Conservation (phyloP, 1,140 invertebrate genomes). For the Diachasma alloeum region DNA sequence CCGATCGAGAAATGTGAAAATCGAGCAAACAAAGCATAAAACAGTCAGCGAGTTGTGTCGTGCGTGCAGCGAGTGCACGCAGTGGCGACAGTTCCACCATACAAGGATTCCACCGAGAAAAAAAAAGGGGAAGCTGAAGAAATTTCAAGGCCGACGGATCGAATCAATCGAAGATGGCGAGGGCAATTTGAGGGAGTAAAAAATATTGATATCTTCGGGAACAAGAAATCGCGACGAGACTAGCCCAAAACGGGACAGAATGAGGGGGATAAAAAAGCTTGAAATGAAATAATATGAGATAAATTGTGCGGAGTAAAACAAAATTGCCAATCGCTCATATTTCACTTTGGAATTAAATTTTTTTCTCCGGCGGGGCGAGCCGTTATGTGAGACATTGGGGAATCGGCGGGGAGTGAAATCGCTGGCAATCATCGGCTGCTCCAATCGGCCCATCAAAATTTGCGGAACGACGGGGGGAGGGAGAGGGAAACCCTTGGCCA, state of each 20-base stretch:
- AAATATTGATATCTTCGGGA: not conserved
- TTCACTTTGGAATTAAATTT: slow-evolving; percentile 24
- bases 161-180: slow-evolving; percentile 12
- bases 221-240: not conserved
- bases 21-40: not conserved
- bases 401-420: too few relatives aligned
- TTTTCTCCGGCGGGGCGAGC: slow-evolving; percentile 10
- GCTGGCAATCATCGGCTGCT: slow-evolving; percentile 19
- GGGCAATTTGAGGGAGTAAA: not conserved
- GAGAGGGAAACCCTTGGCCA: slow-evolving; percentile 22
- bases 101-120: not conserved
- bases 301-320: not conserved
- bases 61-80: not conserved
- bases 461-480: too few relatives aligned
- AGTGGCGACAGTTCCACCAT: slow-evolving; percentile 3
- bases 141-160: slow-evolving; percentile 14
- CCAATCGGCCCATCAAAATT: not conserved
- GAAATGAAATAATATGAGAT: not conserved
- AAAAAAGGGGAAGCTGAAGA: not conserved
- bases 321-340: slow-evolving; percentile 15
- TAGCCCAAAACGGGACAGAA: not conserved
- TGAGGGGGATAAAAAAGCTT: not conserved
- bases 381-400: not conserved
- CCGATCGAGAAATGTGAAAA: not conserved
- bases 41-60: not conserved